Conservation (phyloP, 2,888 invertebrate species). For the Hedychridium roseum region DNA sequence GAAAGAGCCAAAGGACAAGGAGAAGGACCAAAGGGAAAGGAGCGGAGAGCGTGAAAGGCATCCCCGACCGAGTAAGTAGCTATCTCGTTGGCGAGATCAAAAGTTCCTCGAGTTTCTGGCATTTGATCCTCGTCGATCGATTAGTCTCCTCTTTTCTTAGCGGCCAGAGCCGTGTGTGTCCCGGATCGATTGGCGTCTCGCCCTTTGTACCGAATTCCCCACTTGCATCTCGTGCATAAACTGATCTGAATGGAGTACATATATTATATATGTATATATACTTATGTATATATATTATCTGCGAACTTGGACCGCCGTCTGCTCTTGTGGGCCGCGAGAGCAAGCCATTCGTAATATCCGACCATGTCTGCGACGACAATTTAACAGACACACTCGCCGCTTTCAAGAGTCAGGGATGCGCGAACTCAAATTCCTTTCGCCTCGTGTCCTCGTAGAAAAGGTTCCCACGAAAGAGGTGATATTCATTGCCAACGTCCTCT, state of each 20-base stretch:
- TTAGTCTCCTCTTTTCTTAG: not conserved
- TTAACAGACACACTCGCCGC: constrained; percentile 29
- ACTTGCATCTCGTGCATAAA: constrained; percentile 52
- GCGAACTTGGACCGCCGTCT: constrained; percentile 45
- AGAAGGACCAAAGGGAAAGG: constrained; percentile 53
- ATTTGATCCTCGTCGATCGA: not conserved
- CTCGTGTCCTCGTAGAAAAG: too few relatives aligned
- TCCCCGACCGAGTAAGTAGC: constrained; percentile 62
- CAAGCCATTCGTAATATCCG: constrained; percentile 28
- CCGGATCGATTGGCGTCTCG: constrained; percentile 3
- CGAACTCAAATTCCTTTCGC: too few relatives aligned
- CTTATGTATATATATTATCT: constrained; percentile 18
- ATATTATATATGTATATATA: constrained; percentile 16
- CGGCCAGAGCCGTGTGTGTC: not conserved
- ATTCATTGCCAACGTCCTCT: too few relatives aligned
- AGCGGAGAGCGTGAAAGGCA: constrained; percentile 59
- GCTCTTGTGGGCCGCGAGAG: constrained; percentile 43
- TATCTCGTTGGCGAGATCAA: not conserved
- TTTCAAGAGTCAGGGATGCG: constrained; percentile 12
- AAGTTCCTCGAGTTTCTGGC: not conserved
- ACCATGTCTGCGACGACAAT: constrained; percentile 19
- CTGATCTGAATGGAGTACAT: constrained; percentile 26
- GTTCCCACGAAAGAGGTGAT: too few relatives aligned
- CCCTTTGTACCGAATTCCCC: constrained; percentile 9
- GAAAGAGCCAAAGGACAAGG: constrained; percentile 56